phyloP scores from a whole-genome alignment of 64 coral and sea anemone species.

The Trachythela sp. region DNA sequence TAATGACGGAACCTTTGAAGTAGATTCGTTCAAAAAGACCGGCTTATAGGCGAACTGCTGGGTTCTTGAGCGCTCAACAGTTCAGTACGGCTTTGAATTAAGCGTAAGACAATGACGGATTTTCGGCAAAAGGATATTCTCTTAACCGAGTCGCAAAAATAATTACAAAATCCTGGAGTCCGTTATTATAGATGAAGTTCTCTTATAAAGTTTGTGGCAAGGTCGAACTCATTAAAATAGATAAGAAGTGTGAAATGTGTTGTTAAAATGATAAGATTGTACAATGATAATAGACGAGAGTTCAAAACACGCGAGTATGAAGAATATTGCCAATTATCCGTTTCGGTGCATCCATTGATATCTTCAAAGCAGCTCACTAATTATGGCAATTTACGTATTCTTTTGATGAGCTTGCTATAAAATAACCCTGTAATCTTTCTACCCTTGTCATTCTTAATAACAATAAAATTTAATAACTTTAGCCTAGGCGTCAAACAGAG shows the following conservation, averaged over 20 bases:
- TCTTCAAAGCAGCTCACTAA: constrained; percentile 20
- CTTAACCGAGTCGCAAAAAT: neutral
- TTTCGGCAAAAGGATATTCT: constrained; percentile 19
- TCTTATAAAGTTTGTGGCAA: neutral
- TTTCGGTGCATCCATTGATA: constrained; percentile 29
- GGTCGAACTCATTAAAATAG: neutral
- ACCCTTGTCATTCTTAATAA: constrained; percentile 21
- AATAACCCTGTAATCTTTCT: constrained; percentile 27
- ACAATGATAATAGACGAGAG: neutral
- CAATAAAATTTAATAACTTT: constrained; percentile 30
- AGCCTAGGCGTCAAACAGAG: constrained; percentile 21
- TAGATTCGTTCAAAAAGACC: constrained; percentile 16
- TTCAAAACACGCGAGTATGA: neutral
- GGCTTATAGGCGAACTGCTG: constrained; percentile 26
- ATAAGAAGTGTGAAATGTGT: neutral
- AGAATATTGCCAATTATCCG: constrained; percentile 25
- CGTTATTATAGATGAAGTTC: neutral
- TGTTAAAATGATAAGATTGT: constrained; percentile 12
- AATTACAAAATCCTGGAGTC: neutral
- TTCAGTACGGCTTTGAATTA: neutral
- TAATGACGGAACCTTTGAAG: constrained; percentile 27
- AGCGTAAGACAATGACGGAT: neutral
- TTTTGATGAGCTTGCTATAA: constrained; percentile 22
- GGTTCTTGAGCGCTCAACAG: constrained; percentile 22
- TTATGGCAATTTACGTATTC: constrained; percentile 28